Conservation (phyloP, 2,888 invertebrate species). For the Leptinotarsa tumamoca region DNA sequence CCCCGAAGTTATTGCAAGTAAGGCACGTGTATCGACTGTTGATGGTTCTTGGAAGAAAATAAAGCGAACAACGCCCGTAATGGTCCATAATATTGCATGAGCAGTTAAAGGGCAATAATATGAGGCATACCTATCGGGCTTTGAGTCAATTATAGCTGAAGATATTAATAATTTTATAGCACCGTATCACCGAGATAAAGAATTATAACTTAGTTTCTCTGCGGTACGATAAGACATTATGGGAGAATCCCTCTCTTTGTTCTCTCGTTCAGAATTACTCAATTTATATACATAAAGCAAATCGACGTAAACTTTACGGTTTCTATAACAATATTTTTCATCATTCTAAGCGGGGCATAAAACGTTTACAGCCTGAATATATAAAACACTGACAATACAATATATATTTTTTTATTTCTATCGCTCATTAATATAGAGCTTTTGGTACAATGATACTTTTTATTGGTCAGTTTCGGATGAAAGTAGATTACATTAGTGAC, state of each 20-base stretch:
- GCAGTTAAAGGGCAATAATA: slow-evolving; percentile 62
- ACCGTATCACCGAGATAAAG: slow-evolving; percentile 63
- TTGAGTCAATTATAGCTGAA: slow-evolving; percentile 62
- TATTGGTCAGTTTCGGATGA: slow-evolving; percentile 58
- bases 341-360: slow-evolving; percentile 57
- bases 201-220: slow-evolving; percentile 59
- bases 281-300: slow-evolving; percentile 54
- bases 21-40: slow-evolving; percentile 30
- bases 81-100: slow-evolving; percentile 46
- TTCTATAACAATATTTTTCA: slow-evolving; percentile 54
- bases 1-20: slow-evolving; percentile 12
- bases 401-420: slow-evolving; percentile 56
- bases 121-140: slow-evolving; percentile 63
- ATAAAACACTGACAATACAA: slow-evolving; percentile 57
- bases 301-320: slow-evolving; percentile 59
- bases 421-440: slow-evolving; percentile 61
- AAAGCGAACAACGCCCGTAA: slow-evolving; percentile 43
- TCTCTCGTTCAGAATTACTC: slow-evolving; percentile 47
- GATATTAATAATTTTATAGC: slow-evolving; percentile 67
- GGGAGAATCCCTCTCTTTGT: slow-evolving; percentile 44
- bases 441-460: slow-evolving; percentile 58
- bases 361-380: slow-evolving; percentile 58
- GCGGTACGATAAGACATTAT: slow-evolving; percentile 48
- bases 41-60: slow-evolving; percentile 38
- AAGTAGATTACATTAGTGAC: slow-evolving; percentile 59